A percentile compares a stretch with the other conserved stretches of the same genome.
Evolutionary conservation across 1,140 invertebrate genomes (phyloP).

Genomic region (Galendromus occidentalis): DNA sequence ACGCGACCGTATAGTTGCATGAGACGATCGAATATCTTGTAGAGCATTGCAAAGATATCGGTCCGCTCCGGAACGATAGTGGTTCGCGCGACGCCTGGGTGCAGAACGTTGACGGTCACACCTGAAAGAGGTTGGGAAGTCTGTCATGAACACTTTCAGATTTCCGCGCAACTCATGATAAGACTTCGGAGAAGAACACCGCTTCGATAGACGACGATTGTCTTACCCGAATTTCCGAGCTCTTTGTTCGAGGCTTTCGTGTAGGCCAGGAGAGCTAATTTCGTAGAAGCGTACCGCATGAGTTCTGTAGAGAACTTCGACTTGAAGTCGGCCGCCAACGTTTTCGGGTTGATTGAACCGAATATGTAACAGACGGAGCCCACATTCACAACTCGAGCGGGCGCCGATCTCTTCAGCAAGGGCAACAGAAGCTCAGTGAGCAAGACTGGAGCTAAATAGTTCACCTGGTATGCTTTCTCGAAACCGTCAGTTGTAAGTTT

Average conservation of each 20-base stretch:
- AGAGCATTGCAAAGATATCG: too few relatives aligned
- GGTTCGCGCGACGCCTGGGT: too few relatives aligned
- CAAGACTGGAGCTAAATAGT: conserved; percentile 22
- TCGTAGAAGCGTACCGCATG: conserved; percentile 55
- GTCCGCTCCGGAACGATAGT: too few relatives aligned
- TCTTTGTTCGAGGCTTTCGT: conserved; percentile 53
- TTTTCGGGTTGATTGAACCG: background rate
- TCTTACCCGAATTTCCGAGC: conserved; percentile 49
- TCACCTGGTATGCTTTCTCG: conserved; percentile 20
- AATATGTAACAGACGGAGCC: conserved; percentile 43
- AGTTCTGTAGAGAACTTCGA: background rate
- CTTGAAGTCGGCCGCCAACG: background rate
- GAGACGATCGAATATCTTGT: too few relatives aligned
- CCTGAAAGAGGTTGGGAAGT: too few relatives aligned
- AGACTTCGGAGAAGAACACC: too few relatives aligned
- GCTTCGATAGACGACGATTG: too few relatives aligned
- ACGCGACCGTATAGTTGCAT: too few relatives aligned
- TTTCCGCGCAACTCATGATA: too few relatives aligned
- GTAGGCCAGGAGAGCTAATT: conserved; percentile 74
- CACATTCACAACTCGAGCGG: conserved; percentile 49
- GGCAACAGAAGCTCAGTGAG: conserved; percentile 18
- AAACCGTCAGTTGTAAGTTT: conserved; percentile 19
- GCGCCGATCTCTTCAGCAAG: conserved; percentile 29
- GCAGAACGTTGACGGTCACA: too few relatives aligned
- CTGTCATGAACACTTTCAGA: too few relatives aligned